Conservation (phyloP, 2,113 vertebrate species). For the Notothenia rossii region DNA sequence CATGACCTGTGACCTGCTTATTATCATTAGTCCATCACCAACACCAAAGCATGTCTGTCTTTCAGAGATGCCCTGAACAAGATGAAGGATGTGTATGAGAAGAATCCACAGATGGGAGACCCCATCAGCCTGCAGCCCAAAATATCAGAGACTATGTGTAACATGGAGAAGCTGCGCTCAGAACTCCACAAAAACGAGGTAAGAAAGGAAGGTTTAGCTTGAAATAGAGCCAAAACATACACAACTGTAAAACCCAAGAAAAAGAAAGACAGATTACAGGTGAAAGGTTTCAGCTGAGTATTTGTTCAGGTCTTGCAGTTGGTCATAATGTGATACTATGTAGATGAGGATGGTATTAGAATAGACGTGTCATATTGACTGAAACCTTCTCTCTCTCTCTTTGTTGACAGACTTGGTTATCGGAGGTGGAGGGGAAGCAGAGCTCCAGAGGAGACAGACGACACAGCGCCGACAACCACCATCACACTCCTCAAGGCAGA, state of each 20-base stretch:
- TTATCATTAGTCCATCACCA: neutral
- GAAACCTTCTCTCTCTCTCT: neutral
- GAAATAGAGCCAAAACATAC: neutral
- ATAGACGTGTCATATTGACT: neutral
- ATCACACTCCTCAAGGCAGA: constrained; percentile 94
- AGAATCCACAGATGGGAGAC: constrained; percentile 98
- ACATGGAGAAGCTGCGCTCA: constrained; percentile 95
- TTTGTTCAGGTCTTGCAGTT: neutral
- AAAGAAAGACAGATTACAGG: neutral
- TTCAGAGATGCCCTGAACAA: constrained; percentile 97
- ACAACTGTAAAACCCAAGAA: neutral
- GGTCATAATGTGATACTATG: too few relatives aligned
- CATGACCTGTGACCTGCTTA: neutral
- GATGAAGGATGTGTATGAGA: constrained; percentile 99
- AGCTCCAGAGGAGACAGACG: constrained; percentile 91
- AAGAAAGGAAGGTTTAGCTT: neutral
- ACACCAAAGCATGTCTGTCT: neutral
- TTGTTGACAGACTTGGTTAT: constrained; percentile 90
- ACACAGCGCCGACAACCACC: constrained; percentile 98
- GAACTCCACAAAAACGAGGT: constrained; percentile 99
- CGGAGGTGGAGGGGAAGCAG: constrained; percentile 97
- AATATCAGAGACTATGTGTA: constrained; percentile 96
- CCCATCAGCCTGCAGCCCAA: constrained; percentile 95
- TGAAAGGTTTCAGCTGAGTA: neutral
- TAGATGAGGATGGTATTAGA: too few relatives aligned